Base-by-base conservation (phyloP, 2,113 vertebrate species). In the Sander vitreus region DNA sequence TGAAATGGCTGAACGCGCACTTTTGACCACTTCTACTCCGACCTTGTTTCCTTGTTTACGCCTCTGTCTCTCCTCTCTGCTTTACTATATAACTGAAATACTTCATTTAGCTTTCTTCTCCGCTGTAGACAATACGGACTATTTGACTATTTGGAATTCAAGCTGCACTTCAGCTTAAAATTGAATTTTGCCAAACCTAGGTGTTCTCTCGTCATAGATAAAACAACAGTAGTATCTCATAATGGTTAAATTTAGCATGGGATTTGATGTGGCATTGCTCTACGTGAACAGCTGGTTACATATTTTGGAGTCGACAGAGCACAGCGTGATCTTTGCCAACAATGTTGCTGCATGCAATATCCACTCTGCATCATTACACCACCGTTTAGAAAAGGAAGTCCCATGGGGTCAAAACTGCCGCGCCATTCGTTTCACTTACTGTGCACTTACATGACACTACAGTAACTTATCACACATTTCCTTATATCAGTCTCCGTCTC, bases 281-380 rank as follows among this genome's bases (percentile, higher is more conserved):
- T 48, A 10, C 36, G 78, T 76, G 53, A 88, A 81, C 73, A 87
- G 84, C 87, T 90, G 78, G 79, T 88, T 83, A 30, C 23, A 16
- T 91, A 83, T 88, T 92, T 92, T 85, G 69, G 63, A 88, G 71
- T 88, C 91, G 92, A 90, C 89, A 89, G 88, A 87, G 86, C 85
- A 77, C 73, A 78, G 63, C 86, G 86, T 71, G 76, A 80, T 86
- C 70, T 90, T 81, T 85, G 80, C 86, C 83, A 93, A 83, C 93
- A 88, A 85, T n/a, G 69, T 76, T 54, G 77, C 88, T 59, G 76
- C 89, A 85, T 90, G 88, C 89, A 81, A 88, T 90, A 85, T 78
- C 87, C 75, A 68, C 84, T 83, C 87, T 71, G 90, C 83, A 82
- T 92, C 92, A 92, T 91, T 90, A 92, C 84, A 81, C 83, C 76